A percentile compares a stretch with the other conserved stretches of the same genome.
Conservation (phyloP, 37 sponge, comb jelly and placozoan genomes). For the Lycopodina hypogea region DNA sequence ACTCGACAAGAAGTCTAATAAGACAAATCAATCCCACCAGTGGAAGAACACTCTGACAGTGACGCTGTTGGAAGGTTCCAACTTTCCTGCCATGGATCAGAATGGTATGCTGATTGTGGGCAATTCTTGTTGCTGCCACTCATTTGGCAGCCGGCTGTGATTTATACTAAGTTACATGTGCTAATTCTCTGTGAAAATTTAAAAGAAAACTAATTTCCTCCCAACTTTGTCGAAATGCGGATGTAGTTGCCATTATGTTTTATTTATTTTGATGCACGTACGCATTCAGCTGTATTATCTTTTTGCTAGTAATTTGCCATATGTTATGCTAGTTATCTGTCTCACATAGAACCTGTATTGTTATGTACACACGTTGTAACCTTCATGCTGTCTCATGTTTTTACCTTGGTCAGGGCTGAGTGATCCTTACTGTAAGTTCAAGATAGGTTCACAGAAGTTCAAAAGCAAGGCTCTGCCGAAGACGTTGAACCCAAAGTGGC, state of each 20-base stretch:
- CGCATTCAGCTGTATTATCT: too few relatives aligned
- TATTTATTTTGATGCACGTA: too few relatives aligned
- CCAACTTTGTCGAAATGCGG: too few relatives aligned
- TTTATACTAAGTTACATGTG: too few relatives aligned
- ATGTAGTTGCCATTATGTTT: too few relatives aligned
- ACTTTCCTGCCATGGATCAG: constrained; percentile 79
- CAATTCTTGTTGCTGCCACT: too few relatives aligned
- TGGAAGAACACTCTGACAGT: constrained; percentile 65
- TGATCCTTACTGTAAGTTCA: constrained; percentile 95
- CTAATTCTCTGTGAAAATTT: too few relatives aligned
- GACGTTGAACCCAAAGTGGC: constrained; percentile 82
- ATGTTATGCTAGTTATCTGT: too few relatives aligned
- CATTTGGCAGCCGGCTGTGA: too few relatives aligned
- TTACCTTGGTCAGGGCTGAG: constrained; percentile 52
- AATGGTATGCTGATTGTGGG: constrained; percentile 82
- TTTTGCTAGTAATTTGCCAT: not conserved
- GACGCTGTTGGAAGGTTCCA: constrained; percentile 65
- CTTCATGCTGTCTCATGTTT: not conserved
- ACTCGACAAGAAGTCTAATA: not conserved
- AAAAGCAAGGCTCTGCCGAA: constrained; percentile 59
- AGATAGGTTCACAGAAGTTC: constrained; percentile 75
- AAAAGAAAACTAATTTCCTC: too few relatives aligned
- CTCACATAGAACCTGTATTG: too few relatives aligned
- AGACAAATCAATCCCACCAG: not conserved
- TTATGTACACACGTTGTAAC: too few relatives aligned